These are phyloP conservation scores for Brachylomia viminalis DNA, from an alignment of 2,888 invertebrate species.

Conservation along the genomic window DNA sequence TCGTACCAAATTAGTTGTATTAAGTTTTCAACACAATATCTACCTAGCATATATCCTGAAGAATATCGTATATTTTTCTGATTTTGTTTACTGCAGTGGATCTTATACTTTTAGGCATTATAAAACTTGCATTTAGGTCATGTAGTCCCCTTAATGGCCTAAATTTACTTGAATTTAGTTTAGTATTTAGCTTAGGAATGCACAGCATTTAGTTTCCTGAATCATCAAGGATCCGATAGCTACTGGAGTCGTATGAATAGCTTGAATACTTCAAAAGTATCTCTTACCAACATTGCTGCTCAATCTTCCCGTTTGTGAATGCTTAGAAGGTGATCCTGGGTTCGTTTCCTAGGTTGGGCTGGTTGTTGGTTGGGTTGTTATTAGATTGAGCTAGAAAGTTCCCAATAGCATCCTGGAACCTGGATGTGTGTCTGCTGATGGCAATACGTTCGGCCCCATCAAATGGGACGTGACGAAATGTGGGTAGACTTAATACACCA, in stretches of 20 bases:
- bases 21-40: too few species aligned
- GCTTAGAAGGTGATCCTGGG: not conserved
- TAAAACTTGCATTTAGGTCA: too few species aligned
- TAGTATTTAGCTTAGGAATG: conserved; percentile 6
- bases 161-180: conserved; percentile 38
- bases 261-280: not conserved
- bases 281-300: not conserved
- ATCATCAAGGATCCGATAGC: not conserved
- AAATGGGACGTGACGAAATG: not conserved
- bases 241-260: not conserved
- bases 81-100: too few species aligned
- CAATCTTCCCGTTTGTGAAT: too few species aligned
- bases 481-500: not conserved
- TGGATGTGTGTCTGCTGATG: not conserved
- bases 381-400: not conserved
- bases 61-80: too few species aligned
- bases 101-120: too few species aligned
- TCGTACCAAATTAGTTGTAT: too few species aligned
- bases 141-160: too few species aligned
- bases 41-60: too few species aligned
- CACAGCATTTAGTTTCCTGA: not conserved
- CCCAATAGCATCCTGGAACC: too few species aligned
- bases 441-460: too few species aligned
- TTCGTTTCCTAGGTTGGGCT: not conserved
- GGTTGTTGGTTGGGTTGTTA: not conserved